phyloP scores from a whole-genome alignment of 1,140 invertebrate species.

The Condylostylus longicornis region DNA sequence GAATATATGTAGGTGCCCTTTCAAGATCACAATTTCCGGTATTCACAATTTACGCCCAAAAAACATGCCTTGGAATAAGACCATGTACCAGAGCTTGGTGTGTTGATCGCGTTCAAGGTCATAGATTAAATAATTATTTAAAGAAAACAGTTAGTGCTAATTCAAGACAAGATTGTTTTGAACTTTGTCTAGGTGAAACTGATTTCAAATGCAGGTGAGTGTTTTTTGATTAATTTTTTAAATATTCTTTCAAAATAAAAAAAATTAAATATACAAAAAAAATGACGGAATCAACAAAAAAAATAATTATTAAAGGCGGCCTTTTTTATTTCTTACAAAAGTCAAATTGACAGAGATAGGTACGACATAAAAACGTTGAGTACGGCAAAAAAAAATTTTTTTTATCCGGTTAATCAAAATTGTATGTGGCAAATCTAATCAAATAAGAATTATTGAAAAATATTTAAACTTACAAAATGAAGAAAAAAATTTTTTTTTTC shows the following conservation, averaged over 20 bases:
- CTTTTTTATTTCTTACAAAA: too few relatives aligned
- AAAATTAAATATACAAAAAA: neutral
- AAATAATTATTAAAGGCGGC: too few relatives aligned
- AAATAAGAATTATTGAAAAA: too few relatives aligned
- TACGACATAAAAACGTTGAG: neutral
- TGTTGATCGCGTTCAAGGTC: constrained; percentile 82
- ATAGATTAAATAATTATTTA: constrained; percentile 54
- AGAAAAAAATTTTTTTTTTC: too few relatives aligned
- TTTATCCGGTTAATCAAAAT: too few relatives aligned
- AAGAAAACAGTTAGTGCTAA: constrained; percentile 53
- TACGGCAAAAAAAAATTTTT: constrained; percentile 1
- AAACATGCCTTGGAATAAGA: constrained; percentile 71
- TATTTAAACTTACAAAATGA: too few relatives aligned
- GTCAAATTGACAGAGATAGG: too few relatives aligned
- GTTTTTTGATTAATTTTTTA: neutral
- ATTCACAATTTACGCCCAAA: constrained; percentile 92
- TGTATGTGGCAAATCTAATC: too few relatives aligned
- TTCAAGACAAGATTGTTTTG: constrained; percentile 70
- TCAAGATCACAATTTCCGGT: constrained; percentile 86
- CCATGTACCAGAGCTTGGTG: constrained; percentile 80
- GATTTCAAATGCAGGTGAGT: constrained; percentile 80
- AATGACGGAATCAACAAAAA: neutral
- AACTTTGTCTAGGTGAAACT: constrained; percentile 71
- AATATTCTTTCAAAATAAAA: neutral
- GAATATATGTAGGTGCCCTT: constrained; percentile 53